These are phyloP conservation scores for Pseudomyrmex concolor DNA, from an alignment of 1,140 invertebrate species.

Conservation along the genomic window DNA sequence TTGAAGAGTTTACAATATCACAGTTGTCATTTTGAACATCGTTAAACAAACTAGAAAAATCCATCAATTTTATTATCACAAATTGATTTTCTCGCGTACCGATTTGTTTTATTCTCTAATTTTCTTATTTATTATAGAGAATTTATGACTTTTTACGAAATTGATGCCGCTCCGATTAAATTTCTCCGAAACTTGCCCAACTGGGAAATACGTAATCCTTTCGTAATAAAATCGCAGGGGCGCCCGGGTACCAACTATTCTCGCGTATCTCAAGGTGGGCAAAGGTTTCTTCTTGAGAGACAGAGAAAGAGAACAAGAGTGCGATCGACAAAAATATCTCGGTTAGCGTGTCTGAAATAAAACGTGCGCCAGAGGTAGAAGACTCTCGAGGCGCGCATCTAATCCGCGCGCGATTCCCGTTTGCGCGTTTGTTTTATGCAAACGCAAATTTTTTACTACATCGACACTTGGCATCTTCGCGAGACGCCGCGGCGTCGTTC, in stretches of 20 bases:
- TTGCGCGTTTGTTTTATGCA: not conserved
- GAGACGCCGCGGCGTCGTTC: slow-evolving; percentile 35
- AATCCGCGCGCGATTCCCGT: not conserved
- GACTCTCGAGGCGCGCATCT: not conserved
- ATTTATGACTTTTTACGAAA: no score
- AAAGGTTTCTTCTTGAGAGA: not conserved
- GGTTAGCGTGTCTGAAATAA: slow-evolving; percentile 35
- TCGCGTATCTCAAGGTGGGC: slow-evolving; percentile 15
- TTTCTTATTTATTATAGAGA: no score
- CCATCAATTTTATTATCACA: no score
- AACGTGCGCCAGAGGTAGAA: slow-evolving; percentile 8
- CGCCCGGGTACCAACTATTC: not conserved
- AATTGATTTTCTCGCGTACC: no score
- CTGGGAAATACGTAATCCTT: not conserved
- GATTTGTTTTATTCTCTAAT: no score
- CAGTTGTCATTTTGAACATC: not conserved
- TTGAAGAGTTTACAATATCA: no score
- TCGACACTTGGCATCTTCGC: not conserved
- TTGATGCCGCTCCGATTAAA: no score
- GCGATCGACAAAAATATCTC: slow-evolving; percentile 38
- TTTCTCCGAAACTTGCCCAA: no score
- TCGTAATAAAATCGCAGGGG: not conserved
- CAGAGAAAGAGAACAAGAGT: slow-evolving; percentile 6
- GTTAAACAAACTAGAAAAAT: not conserved
- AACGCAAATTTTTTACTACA: slow-evolving; percentile 29